Percentiles rank a stretch among this genome's conserved stretches.
Evolutionary conservation across 2,113 vertebrate species (phyloP).

Genomic region (Alethe castanea): DNA sequence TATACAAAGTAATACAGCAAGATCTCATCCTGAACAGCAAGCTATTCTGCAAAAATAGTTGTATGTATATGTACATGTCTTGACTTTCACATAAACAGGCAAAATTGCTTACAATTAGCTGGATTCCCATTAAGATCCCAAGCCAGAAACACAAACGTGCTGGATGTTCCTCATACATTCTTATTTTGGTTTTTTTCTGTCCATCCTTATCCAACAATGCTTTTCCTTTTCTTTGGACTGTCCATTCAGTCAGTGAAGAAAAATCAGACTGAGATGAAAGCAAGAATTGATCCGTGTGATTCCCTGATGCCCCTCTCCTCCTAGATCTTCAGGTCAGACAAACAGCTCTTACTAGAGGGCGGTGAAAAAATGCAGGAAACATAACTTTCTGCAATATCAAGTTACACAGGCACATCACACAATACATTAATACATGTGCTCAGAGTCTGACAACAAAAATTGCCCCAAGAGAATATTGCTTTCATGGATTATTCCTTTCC

Average conservation of each 20-base stretch:
- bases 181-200: background rate
- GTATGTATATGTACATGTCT: background rate
- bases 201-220: background rate
- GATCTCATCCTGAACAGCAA: background rate
- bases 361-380: background rate
- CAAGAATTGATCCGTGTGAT: background rate
- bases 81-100: background rate
- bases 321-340: background rate
- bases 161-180: background rate
- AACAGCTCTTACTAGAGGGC: background rate
- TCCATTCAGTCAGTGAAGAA: background rate
- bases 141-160: background rate
- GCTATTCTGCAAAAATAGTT: background rate
- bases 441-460: background rate
- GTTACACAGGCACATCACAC: background rate
- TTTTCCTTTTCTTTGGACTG: slow-evolving; percentile 1
- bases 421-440: background rate
- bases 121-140: background rate
- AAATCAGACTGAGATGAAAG: slow-evolving; percentile 9
- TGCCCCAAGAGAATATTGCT: background rate
- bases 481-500: background rate
- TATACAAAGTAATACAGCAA: background rate
- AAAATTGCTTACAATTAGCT: background rate
- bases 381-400: background rate
- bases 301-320: background rate